Conservation (phyloP, 2,888 invertebrate species). For the Cryptus armator region DNA sequence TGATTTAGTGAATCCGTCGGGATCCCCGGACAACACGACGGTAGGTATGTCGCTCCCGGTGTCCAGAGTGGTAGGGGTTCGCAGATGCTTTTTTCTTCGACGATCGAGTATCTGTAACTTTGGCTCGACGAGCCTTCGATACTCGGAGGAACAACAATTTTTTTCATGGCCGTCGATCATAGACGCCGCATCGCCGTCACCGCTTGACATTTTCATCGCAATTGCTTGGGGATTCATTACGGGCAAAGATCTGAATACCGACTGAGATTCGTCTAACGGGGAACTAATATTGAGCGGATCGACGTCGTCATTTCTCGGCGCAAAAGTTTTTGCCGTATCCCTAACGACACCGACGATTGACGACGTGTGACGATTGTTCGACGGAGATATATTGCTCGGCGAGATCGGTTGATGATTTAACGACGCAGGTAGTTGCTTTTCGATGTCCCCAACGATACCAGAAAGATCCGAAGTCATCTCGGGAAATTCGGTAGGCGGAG, state of each 20-base stretch:
- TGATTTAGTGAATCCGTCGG: not conserved
- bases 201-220: not conserved
- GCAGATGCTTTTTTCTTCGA: not conserved
- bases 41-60: not conserved
- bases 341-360: no score
- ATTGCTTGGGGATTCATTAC: no score
- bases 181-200: not conserved
- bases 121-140: not conserved
- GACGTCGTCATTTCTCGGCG: not conserved
- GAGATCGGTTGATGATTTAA: no score
- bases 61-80: slow-evolving; percentile 2
- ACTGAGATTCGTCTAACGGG: not conserved
- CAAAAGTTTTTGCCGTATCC: not conserved
- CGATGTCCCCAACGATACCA: no score
- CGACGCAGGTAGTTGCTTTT: no score
- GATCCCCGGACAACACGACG: not conserved
- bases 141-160: not conserved
- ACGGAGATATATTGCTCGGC: no score
- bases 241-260: not conserved
- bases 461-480: no score
- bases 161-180: not conserved
- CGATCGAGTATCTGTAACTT: not conserved
- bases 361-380: no score
- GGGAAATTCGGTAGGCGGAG: no score
- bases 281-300: not conserved